Base-by-base conservation (phyloP, 2,797 vertebrate genomes). In the Hyperoplus lanceolatus region DNA sequence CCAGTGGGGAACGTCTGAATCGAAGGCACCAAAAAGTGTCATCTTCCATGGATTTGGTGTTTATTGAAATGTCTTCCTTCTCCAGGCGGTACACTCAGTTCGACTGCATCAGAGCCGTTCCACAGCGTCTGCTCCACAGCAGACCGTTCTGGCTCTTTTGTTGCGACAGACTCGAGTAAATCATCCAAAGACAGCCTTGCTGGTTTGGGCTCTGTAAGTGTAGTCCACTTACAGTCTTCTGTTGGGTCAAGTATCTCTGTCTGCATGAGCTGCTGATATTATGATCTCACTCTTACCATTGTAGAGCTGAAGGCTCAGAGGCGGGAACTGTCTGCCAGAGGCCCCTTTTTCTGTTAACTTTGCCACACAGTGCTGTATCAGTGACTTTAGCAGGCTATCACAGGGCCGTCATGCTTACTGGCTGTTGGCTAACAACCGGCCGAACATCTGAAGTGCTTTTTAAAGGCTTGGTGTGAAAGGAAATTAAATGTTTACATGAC, bases 191-290 rank as follows among this genome's bases (percentile, higher is more conserved):
- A 96, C 92, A 90, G 94, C 89, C 95, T 96, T 95, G 95, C 96
- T 92, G 95, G 96, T 94, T 96, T 96, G 93, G 92, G 93, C 90
- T 96, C 96, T 95, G 96, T 97, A 97, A 97, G 97, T 97, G 94
- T 93, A 95, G 95, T 89, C 87, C 87, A 82, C 82, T 81, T 84
- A 74, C 73, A 79, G 78, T 83, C 81, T 79, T 77, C 45, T 76
- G 36, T 72, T 61, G 73, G 70, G 45, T 72, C 62, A 43, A 50
- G 41, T 51, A 16, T 75, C 42, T 65, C 51, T 36, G 67, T 69
- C 75, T 86, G 85, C 90, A 89, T 87, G 87, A 87, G 79, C 82
- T 59, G 48, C 89, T 53, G 77, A 76, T 70, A 79, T 82, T 62
- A 66, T 41, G 66, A 77, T 67, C 43, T 81, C 70, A 39, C 76